Percentiles rank a stretch among this genome's conserved stretches.
Evolutionary conservation across 2,888 invertebrate genomes (phyloP).

Genomic region (Corythucha ciliata): DNA sequence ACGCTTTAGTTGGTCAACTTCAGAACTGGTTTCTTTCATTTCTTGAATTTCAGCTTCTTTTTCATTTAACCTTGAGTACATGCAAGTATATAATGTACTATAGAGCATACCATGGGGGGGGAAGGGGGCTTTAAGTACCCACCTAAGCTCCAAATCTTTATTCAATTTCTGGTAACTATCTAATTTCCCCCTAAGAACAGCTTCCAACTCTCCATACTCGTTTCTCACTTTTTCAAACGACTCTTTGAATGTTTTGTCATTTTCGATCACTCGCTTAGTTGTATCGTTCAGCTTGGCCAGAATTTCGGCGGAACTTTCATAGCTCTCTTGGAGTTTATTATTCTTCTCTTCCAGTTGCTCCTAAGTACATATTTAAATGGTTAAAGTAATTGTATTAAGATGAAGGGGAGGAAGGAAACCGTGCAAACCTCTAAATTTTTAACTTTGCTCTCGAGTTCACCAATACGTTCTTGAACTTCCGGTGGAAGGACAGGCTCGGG

Average conservation of each 20-base stretch:
- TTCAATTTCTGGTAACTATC: constrained; percentile 19
- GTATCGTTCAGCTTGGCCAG: constrained; percentile 16
- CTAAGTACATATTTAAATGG: constrained; percentile 3
- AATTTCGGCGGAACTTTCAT: constrained; percentile 17
- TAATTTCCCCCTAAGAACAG: constrained; percentile 19
- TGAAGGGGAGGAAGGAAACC: too few relatives aligned
- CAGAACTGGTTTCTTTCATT: constrained; percentile 40
- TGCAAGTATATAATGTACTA: too few relatives aligned
- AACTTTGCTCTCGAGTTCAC: constrained; percentile 30
- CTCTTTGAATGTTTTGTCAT: constrained; percentile 14
- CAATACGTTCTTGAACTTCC: constrained; percentile 30
- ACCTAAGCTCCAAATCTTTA: constrained; percentile 18
- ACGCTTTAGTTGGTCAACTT: constrained; percentile 48
- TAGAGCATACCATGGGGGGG: too few relatives aligned
- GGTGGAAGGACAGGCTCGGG: constrained; percentile 30
- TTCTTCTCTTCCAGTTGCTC: constrained; percentile 18
- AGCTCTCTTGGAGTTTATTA: constrained; percentile 6
- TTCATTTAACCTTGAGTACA: constrained; percentile 26
- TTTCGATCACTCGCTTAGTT: constrained; percentile 10
- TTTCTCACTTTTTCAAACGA: constrained; percentile 12
- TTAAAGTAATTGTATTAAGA: too few relatives aligned
- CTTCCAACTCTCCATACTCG: constrained; percentile 17
- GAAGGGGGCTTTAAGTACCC: background rate
- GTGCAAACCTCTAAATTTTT: constrained; percentile 30
- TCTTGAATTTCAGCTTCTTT: constrained; percentile 30